These are phyloP conservation scores for Dynastes grantii DNA, from an alignment of 2,888 invertebrate genomes.

Conservation along the genomic window DNA sequence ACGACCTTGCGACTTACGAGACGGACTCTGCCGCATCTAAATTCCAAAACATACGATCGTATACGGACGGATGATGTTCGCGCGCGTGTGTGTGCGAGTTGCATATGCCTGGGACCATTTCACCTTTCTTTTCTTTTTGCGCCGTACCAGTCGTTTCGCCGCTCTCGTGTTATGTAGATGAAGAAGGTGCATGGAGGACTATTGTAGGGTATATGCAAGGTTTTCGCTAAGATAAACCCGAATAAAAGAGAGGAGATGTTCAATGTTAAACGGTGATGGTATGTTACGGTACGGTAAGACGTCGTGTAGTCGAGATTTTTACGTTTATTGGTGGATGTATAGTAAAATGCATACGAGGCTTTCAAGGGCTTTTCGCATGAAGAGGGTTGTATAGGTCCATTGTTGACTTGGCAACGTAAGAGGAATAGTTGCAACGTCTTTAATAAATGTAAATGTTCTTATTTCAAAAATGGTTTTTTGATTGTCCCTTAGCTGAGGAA, in stretches of 20 bases:
- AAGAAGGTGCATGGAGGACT: background rate
- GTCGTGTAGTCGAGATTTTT: too few species aligned
- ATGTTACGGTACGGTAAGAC: too few species aligned
- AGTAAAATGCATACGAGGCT: too few species aligned
- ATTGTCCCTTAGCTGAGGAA: too few species aligned
- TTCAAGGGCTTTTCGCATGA: too few species aligned
- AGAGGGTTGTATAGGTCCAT: too few species aligned
- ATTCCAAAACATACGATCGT: conserved; percentile 28
- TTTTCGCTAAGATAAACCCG: conserved; percentile 4
- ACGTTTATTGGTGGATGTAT: too few species aligned
- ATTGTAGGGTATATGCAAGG: background rate
- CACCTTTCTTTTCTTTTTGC: background rate
- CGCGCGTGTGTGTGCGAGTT: background rate
- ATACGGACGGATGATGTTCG: background rate
- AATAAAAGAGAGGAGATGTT: background rate
- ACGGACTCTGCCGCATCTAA: conserved; percentile 40
- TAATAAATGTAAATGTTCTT: too few species aligned
- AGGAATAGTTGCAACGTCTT: too few species aligned
- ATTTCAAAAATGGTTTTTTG: too few species aligned
- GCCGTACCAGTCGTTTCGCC: background rate
- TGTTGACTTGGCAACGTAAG: too few species aligned
- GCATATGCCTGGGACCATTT: background rate
- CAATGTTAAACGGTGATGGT: too few species aligned
- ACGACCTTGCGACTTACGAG: conserved; percentile 50
- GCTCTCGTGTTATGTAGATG: conserved; percentile 3